Evolutionary conservation across 2,888 invertebrate genomes (phyloP).

Genomic region (Agriopis leucophaearia): DNA sequence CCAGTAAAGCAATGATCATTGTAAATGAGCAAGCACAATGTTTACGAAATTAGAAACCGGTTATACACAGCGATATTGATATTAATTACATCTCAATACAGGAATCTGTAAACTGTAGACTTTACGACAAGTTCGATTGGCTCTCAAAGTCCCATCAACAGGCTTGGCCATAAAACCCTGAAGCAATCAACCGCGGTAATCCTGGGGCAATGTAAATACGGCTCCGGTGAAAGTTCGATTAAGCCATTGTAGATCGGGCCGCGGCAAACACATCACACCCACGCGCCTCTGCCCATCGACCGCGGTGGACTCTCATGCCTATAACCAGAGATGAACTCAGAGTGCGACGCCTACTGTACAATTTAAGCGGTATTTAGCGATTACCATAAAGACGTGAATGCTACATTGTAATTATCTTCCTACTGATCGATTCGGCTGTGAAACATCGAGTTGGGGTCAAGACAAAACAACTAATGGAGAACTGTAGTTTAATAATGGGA

Average conservation of each 20-base stretch:
- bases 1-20: not conserved
- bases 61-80: not conserved
- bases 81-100: not conserved
- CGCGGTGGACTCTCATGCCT: constrained; percentile 40
- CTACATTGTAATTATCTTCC: no score
- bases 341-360: constrained; percentile 2
- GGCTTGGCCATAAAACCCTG: constrained; percentile 42
- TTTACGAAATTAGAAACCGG: not conserved
- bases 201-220: constrained; percentile 55
- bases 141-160: constrained; percentile 26
- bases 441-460: not conserved
- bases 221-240: constrained; percentile 55
- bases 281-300: constrained; percentile 35
- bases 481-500: no score
- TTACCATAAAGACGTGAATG: constrained; percentile 10
- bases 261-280: constrained; percentile 52
- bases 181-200: constrained; percentile 38
- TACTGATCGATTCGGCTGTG: no score
- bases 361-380: constrained; percentile 35
- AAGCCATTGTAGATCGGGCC: constrained; percentile 51
- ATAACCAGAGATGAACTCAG: constrained; percentile 59
- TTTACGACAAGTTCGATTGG: constrained; percentile 3
- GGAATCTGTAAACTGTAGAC: not conserved
- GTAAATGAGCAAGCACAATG: not conserved
- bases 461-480: no score